These are phyloP conservation scores for Orcinus orca DNA, from an alignment of 2,113 vertebrate genomes.

Conservation along the genomic window DNA sequence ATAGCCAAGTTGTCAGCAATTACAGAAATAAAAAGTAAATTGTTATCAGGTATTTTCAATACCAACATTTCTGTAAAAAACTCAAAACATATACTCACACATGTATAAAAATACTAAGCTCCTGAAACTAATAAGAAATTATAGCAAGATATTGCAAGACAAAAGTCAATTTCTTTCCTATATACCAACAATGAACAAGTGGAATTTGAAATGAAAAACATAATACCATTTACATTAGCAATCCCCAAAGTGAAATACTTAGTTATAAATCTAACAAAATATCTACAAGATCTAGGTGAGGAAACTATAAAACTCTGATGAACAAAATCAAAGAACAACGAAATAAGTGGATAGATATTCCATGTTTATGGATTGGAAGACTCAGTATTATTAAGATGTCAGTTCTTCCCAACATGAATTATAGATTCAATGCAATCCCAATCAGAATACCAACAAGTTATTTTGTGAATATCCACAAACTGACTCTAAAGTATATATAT, in stretches of 20 bases:
- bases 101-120: not conserved
- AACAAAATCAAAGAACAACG: not conserved
- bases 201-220: not conserved
- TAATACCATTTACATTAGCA: not conserved
- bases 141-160: not conserved
- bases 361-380: not conserved
- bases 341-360: not conserved
- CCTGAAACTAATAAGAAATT: not conserved
- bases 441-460: not conserved
- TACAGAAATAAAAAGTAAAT: not conserved
- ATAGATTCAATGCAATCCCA: not conserved
- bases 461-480: not conserved
- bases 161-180: not conserved
- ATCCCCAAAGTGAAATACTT: not conserved
- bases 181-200: not conserved
- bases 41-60: not conserved
- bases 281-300: not conserved
- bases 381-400: not conserved
- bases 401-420: not conserved
- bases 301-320: not conserved
- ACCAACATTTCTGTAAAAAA: not conserved
- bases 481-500: not conserved
- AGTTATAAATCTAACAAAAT: not conserved
- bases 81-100: not conserved
- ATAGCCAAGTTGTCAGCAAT: not conserved